Percentiles rank a stretch among this genome's conserved stretches.
Conservation (phyloP, 2,797 vertebrate genomes). For the Ptychadena robeensis region DNA sequence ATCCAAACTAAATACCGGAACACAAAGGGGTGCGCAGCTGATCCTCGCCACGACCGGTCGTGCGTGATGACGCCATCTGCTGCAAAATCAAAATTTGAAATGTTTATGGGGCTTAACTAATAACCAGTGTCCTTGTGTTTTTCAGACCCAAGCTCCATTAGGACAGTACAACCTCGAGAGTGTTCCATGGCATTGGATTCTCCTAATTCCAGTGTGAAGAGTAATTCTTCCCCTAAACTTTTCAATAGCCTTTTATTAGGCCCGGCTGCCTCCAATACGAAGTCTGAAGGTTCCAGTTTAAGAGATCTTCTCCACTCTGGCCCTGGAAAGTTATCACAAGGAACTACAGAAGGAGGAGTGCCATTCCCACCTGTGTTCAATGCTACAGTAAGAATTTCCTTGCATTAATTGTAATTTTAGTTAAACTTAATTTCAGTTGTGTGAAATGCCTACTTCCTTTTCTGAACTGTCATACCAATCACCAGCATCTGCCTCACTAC, state of each 20-base stretch:
- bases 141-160: slow-evolving; percentile 88
- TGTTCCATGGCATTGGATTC: slow-evolving; percentile 92
- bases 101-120: too few species aligned
- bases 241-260: slow-evolving; percentile 97
- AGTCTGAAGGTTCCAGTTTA: slow-evolving; percentile 95
- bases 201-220: slow-evolving; percentile 81
- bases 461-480: too few species aligned
- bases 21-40: too few species aligned
- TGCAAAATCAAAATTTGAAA: too few species aligned
- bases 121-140: slow-evolving; percentile 44
- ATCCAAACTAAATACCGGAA: too few species aligned
- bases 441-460: too few species aligned
- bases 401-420: not conserved
- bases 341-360: slow-evolving; percentile 86
- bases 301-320: slow-evolving; percentile 96
- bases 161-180: slow-evolving; percentile 91
- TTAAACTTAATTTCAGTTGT: too few species aligned
- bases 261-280: slow-evolving; percentile 88
- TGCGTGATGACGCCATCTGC: too few species aligned
- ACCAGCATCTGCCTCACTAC: too few species aligned
- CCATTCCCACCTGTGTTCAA: slow-evolving; percentile 96
- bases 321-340: slow-evolving; percentile 92
- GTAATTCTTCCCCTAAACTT: slow-evolving; percentile 89
- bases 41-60: too few species aligned
- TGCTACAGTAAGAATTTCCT: slow-evolving; percentile 79